phyloP scores from a whole-genome alignment of 2,113 vertebrate species.

The Perca schrenkii region DNA sequence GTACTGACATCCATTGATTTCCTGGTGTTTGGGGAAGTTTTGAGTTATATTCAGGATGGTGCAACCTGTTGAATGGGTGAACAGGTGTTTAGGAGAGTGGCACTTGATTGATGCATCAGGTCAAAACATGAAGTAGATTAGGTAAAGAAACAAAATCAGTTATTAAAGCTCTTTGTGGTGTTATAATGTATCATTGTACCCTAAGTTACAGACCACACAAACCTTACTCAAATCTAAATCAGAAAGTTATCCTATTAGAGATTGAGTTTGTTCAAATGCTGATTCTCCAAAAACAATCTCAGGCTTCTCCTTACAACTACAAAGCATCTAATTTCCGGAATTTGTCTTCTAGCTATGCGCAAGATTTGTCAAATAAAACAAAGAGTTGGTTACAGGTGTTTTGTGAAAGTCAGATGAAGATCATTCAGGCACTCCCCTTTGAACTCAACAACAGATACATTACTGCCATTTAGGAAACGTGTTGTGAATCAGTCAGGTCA shows the following conservation, averaged over 20 bases:
- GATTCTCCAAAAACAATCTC: constrained; percentile 30
- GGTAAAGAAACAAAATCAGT: not conserved
- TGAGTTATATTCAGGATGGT: not conserved
- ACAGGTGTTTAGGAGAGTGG: constrained; percentile 3
- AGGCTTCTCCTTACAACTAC: constrained; percentile 20
- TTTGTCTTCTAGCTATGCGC: constrained; percentile 27
- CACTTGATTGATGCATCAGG: constrained; percentile 3
- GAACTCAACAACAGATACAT: constrained; percentile 37
- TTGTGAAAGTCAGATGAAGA: constrained; percentile 39
- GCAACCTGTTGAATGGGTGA: constrained; percentile 72
- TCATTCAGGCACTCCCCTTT: constrained; percentile 37
- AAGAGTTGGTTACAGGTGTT: constrained; percentile 33
- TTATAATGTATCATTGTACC: not conserved
- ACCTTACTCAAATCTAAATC: constrained; percentile 9
- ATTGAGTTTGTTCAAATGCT: constrained; percentile 27
- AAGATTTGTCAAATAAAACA: constrained; percentile 44
- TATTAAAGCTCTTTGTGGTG: constrained; percentile 11
- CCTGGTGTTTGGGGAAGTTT: constrained; percentile 32
- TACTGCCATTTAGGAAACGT: constrained; percentile 40
- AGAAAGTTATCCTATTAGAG: constrained; percentile 19
- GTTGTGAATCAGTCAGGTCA: constrained; percentile 55
- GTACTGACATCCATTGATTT: constrained; percentile 13
- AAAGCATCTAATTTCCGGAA: constrained; percentile 29
- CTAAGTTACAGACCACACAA: not conserved
- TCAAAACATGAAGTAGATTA: not conserved